These are phyloP conservation scores for Reticulitermes lucifugus DNA, from an alignment of 2,888 invertebrate genomes.

Conservation along the genomic window DNA sequence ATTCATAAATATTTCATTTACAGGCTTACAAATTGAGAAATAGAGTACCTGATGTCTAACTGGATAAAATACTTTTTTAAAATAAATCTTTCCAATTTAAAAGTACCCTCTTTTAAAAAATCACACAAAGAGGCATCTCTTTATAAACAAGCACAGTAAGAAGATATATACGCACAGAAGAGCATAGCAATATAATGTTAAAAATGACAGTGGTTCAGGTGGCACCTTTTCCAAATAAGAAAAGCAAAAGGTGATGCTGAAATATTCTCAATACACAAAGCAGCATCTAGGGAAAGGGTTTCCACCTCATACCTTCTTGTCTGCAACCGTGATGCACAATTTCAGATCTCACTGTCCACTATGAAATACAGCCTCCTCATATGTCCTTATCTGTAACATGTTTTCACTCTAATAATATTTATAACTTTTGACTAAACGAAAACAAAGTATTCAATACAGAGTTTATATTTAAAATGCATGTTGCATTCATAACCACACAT, in stretches of 20 bases:
- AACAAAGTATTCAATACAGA: slow-evolving; percentile 2
- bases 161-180: slow-evolving; percentile 19
- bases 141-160: slow-evolving; percentile 35
- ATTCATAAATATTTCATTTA: slow-evolving; percentile 36
- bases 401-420: neutral
- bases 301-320: neutral
- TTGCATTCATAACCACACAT: slow-evolving; percentile 17
- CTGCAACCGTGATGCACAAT: neutral
- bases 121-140: slow-evolving; percentile 46
- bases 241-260: slow-evolving; percentile 26
- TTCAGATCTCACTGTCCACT: neutral
- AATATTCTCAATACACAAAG: slow-evolving; percentile 9
- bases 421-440: slow-evolving; percentile 7
- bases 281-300: slow-evolving; percentile 19
- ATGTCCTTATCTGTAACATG: neutral
- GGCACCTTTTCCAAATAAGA: slow-evolving; percentile 32
- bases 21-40: slow-evolving; percentile 40
- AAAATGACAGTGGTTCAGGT: neutral
- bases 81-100: slow-evolving; percentile 33
- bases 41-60: slow-evolving; percentile 32
- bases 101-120: slow-evolving; percentile 36
- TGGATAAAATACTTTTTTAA: slow-evolving; percentile 41
- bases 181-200: slow-evolving; percentile 18
- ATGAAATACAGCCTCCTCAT: neutral
- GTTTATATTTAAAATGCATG: slow-evolving; percentile 26